phyloP scores from a whole-genome alignment of 2,888 invertebrate species.

The Drosophila mulleri region DNA sequence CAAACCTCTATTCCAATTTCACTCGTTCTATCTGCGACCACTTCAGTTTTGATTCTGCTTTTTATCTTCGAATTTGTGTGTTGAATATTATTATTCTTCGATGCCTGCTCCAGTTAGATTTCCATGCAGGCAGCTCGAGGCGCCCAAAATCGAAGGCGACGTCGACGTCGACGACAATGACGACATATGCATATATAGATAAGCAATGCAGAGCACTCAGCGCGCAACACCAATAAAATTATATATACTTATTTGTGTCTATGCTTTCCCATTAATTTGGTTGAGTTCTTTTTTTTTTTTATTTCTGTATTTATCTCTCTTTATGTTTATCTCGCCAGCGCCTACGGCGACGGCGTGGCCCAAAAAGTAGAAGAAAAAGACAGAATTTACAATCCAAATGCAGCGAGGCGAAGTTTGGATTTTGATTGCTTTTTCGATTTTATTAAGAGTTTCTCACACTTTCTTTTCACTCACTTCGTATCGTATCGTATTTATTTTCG shows the following conservation, averaged over 20 bases:
- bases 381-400: slow-evolving; percentile 73
- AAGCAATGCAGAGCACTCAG: slow-evolving; percentile 51
- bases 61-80: slow-evolving; percentile 54
- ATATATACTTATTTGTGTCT: slow-evolving; percentile 47
- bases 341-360: slow-evolving; percentile 62
- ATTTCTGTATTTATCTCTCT: slow-evolving; percentile 78
- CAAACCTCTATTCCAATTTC: slow-evolving; percentile 40
- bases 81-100: slow-evolving; percentile 53
- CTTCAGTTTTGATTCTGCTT: slow-evolving; percentile 20
- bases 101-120: slow-evolving; percentile 70
- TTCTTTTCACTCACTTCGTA: slow-evolving; percentile 60
- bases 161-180: slow-evolving; percentile 40
- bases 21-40: slow-evolving; percentile 14
- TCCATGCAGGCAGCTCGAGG: slow-evolving; percentile 38
- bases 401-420: slow-evolving; percentile 50
- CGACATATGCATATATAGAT: slow-evolving; percentile 62
- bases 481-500: slow-evolving; percentile 26
- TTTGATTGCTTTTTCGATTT: slow-evolving; percentile 57
- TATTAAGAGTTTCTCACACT: slow-evolving; percentile 65
- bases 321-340: slow-evolving; percentile 68
- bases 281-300: slow-evolving; percentile 30
- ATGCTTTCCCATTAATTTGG: slow-evolving; percentile 72
- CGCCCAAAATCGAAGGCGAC: slow-evolving; percentile 48
- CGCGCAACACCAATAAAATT: slow-evolving; percentile 52
- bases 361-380: slow-evolving; percentile 36